A percentile compares a stretch with the other conserved stretches of the same genome.
Evolutionary conservation across 2,797 vertebrate species (phyloP).

Genomic region (Merluccius polli): DNA sequence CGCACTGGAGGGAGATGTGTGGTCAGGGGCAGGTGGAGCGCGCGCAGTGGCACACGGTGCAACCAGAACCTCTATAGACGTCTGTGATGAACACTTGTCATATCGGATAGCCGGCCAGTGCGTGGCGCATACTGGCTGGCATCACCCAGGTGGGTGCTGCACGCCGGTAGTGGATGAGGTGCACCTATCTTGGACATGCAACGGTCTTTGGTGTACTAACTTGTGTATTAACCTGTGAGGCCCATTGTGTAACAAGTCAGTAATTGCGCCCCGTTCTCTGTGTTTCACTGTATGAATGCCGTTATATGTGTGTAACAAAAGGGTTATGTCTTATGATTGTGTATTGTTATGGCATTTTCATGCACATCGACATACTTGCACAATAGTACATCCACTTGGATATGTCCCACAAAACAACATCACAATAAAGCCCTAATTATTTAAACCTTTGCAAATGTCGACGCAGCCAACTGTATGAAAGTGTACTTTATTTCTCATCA

Average conservation of each 20-base stretch:
- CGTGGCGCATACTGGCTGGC: background rate
- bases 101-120: background rate
- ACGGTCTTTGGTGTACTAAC: background rate
- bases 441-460: background rate
- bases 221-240: background rate
- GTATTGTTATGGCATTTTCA: background rate
- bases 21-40: slow-evolving; percentile 63
- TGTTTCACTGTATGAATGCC: background rate
- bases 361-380: background rate
- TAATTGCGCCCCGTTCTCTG: background rate
- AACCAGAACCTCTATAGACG: slow-evolving; percentile 40
- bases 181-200: background rate
- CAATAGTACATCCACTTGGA: background rate
- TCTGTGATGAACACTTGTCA: background rate
- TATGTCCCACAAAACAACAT: background rate
- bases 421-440: background rate
- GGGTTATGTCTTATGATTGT: background rate
- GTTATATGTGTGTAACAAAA: background rate
- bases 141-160: background rate
- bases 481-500: slow-evolving; percentile 10
- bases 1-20: slow-evolving; percentile 75
- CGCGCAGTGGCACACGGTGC: slow-evolving; percentile 65
- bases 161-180: background rate
- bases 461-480: background rate
- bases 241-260: background rate